phyloP scores from a whole-genome alignment of 2,113 vertebrate genomes.

The Hemicordylus capensis region DNA sequence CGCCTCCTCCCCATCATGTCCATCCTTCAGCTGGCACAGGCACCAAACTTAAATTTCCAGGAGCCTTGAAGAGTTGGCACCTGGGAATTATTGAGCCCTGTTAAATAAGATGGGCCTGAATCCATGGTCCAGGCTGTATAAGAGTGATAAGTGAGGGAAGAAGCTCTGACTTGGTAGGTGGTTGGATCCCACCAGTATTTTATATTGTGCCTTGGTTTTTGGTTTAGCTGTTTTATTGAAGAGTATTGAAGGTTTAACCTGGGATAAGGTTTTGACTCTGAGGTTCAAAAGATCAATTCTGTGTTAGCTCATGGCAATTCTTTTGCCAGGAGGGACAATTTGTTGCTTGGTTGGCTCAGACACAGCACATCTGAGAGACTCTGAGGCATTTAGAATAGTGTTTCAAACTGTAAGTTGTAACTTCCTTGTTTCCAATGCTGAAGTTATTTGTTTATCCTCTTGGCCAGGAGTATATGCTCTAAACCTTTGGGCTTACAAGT shows the following conservation, averaged over 20 bases:
- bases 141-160: neutral
- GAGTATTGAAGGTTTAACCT: too few species aligned
- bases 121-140: neutral
- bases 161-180: neutral
- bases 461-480: slow-evolving; percentile 23
- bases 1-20: too few species aligned
- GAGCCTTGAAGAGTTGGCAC: too few species aligned
- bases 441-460: neutral
- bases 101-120: neutral
- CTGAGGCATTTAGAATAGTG: slow-evolving; percentile 17
- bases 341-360: slow-evolving; percentile 13
- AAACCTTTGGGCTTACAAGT: neutral
- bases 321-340: neutral
- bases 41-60: too few species aligned
- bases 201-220: neutral
- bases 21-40: too few species aligned
- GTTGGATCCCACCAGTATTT: neutral
- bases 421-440: slow-evolving; percentile 12
- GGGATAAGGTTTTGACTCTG: neutral
- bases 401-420: slow-evolving; percentile 44
- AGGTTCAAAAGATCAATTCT: neutral
- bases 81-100: too few species aligned
- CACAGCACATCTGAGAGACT: slow-evolving; percentile 20
- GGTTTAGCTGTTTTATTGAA: neutral
- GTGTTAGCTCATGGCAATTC: neutral